Conservation (phyloP, 2,888 invertebrate genomes). For the Drosophila multiciliata region DNA sequence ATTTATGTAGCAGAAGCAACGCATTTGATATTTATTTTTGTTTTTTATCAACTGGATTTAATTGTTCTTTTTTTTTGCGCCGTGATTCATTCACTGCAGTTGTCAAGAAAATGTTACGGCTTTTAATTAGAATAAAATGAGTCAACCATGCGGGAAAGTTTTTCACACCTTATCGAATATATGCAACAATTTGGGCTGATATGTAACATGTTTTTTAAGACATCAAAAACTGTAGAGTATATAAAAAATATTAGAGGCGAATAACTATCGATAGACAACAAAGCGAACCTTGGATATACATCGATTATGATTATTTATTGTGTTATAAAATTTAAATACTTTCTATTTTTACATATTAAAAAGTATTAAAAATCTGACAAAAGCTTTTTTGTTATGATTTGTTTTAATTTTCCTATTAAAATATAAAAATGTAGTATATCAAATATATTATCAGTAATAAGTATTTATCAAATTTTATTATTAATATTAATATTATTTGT, state of each 20-base stretch:
- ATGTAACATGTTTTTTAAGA: background rate
- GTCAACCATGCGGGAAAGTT: background rate
- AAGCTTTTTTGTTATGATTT: background rate
- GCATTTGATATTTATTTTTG: background rate
- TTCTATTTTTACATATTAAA: background rate
- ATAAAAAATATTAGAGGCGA: background rate
- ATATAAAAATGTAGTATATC: too few species aligned
- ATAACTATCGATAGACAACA: background rate
- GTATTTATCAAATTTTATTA: too few species aligned
- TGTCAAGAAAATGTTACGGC: constrained; percentile 8
- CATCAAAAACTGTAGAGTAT: background rate
- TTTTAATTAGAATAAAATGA: constrained; percentile 10
- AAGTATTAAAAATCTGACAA: background rate
- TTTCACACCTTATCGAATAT: background rate
- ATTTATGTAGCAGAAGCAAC: constrained; percentile 9
- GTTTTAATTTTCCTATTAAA: too few species aligned
- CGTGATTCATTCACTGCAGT: constrained; percentile 44
- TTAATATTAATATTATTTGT: too few species aligned
- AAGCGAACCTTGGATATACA: background rate
- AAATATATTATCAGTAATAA: too few species aligned
- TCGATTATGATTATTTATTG: background rate
- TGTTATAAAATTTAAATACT: too few species aligned
- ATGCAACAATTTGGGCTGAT: background rate
- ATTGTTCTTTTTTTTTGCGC: constrained; percentile 2
- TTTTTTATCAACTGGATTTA: constrained; percentile 40